These are phyloP conservation scores for Drosophila rellima DNA, from an alignment of 2,888 invertebrate genomes.

Conservation along the genomic window DNA sequence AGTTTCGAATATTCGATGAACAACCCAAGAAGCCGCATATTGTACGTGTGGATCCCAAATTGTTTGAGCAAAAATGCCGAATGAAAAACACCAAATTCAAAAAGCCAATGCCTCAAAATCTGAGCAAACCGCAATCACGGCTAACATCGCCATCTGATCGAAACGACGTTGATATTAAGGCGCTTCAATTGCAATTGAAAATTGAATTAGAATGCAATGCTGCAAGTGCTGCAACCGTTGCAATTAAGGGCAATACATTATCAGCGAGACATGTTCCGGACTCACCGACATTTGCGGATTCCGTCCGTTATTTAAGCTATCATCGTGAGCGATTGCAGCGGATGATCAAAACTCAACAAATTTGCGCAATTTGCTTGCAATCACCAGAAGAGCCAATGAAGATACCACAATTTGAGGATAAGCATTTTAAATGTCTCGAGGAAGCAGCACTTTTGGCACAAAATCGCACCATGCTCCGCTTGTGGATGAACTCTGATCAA, in stretches of 20 bases:
- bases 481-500: constrained; percentile 57
- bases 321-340: constrained; percentile 53
- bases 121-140: constrained; percentile 17
- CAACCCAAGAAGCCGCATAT: constrained; percentile 62
- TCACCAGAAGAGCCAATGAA: constrained; percentile 41
- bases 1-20: constrained; percentile 52
- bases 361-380: constrained; percentile 46
- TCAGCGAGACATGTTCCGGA: constrained; percentile 12
- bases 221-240: constrained; percentile 16
- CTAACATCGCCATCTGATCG: constrained; percentile 4
- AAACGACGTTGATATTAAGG: constrained; percentile 39
- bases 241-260: constrained; percentile 40
- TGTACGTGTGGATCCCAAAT: constrained; percentile 50
- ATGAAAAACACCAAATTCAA: constrained; percentile 32
- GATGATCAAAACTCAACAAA: constrained; percentile 29
- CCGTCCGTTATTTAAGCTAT: constrained; percentile 48
- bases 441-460: constrained; percentile 59
- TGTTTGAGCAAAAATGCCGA: constrained; percentile 26
- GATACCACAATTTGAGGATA: constrained; percentile 51
- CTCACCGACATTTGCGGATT: constrained; percentile 29
- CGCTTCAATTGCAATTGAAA: constrained; percentile 43
- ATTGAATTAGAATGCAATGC: constrained; percentile 28
- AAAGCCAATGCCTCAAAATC: constrained; percentile 25
- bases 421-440: constrained; percentile 53
- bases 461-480: constrained; percentile 59